Conservation (phyloP, 2,888 invertebrate species). For the Chrysotoxum bicinctum region DNA sequence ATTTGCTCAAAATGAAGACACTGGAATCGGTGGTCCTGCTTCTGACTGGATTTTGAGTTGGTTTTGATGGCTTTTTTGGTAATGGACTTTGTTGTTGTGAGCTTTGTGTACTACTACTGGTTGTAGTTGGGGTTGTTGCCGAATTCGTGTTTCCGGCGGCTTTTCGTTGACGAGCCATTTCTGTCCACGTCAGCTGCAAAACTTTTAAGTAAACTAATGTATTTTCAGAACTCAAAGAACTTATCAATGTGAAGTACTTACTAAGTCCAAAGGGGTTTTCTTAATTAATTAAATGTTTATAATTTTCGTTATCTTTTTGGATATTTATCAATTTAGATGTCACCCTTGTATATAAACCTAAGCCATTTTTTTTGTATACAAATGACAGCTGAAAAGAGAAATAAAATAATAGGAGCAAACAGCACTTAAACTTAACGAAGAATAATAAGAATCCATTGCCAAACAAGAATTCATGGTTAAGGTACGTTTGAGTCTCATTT, state of each 20-base stretch:
- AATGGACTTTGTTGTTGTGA: slow-evolving; percentile 50
- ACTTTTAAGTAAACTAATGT: neutral
- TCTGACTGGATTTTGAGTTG: neutral
- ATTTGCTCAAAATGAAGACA: slow-evolving; percentile 80
- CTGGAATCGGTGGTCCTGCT: slow-evolving; percentile 33
- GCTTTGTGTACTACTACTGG: slow-evolving; percentile 66
- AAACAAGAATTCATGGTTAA: too few species aligned
- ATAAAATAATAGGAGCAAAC: neutral
- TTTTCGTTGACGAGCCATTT: slow-evolving; percentile 65
- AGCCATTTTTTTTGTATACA: slow-evolving; percentile 60
- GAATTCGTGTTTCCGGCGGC: slow-evolving; percentile 55
- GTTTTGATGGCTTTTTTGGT: slow-evolving; percentile 62
- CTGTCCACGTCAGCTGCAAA: slow-evolving; percentile 57
- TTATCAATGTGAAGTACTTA: slow-evolving; percentile 21
- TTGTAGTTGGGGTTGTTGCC: slow-evolving; percentile 51
- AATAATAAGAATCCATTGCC: neutral
- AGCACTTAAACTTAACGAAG: neutral
- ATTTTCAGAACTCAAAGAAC: too few species aligned
- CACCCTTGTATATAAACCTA: neutral
- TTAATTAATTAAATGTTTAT: slow-evolving; percentile 6
- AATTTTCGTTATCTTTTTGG: slow-evolving; percentile 25
- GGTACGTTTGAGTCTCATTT: neutral
- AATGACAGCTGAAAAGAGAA: slow-evolving; percentile 43
- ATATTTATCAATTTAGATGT: slow-evolving; percentile 31
- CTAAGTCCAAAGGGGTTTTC: slow-evolving; percentile 11